Evolutionary conservation across 2,888 invertebrate species (phyloP).

Genomic region (Orgyia antiqua): DNA sequence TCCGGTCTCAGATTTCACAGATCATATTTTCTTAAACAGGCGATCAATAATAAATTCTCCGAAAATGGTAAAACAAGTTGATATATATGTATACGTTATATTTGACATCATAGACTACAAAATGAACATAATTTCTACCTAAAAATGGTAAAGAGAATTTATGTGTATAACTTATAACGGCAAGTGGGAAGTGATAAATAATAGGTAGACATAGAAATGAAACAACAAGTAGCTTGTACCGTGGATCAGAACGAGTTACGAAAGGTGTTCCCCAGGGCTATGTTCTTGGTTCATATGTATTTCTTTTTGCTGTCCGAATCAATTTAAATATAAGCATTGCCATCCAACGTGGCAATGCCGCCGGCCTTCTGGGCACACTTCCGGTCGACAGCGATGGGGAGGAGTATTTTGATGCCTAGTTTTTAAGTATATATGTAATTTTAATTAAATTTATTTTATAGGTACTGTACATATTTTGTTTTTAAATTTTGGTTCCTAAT

Average conservation of each 20-base stretch:
- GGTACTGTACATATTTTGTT: no score
- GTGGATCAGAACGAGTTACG: constrained; percentile 7
- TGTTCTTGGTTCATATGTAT: constrained; percentile 23
- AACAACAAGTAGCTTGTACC: constrained; percentile 20
- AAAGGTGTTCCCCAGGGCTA: constrained; percentile 30
- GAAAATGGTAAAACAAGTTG: constrained; percentile 8
- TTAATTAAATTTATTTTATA: no score
- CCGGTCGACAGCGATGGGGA: no score
- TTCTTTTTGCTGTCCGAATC: constrained; percentile 21
- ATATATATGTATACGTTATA: constrained; percentile 2
- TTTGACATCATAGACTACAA: constrained; percentile 14
- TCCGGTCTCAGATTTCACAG: constrained; percentile 3
- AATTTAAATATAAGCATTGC: no score
- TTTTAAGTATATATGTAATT: no score
- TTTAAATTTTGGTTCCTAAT: no score
- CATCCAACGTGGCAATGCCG: no score
- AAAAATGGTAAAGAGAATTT: constrained; percentile 13
- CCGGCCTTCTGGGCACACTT: no score
- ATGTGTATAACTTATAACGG: constrained; percentile 11
- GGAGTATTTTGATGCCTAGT: no score
- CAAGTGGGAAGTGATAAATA: constrained; percentile 22
- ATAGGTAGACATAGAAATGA: constrained; percentile 14
- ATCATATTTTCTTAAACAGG: constrained; percentile 5
- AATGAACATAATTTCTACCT: constrained; percentile 10
- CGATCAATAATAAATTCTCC: constrained; percentile 5